These are phyloP conservation scores for Cheilosia pagana DNA, from an alignment of 2,888 invertebrate species.

Conservation along the genomic window DNA sequence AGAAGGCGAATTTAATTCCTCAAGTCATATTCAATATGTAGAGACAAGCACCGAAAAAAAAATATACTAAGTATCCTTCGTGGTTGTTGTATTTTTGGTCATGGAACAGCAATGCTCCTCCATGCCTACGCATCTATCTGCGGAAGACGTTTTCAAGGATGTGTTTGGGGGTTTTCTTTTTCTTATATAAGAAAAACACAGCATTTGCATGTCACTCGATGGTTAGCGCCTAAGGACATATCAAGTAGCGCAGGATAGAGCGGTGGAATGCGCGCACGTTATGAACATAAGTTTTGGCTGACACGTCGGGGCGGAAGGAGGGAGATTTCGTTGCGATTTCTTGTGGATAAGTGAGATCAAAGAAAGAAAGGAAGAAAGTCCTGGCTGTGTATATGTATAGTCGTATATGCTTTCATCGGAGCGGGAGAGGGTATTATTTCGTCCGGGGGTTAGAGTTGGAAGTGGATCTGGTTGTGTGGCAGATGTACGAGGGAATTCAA, in stretches of 20 bases:
- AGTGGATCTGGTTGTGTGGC: not conserved
- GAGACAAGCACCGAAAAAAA: not conserved
- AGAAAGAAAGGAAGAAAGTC: constrained; percentile 59
- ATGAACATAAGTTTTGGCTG: constrained; percentile 47
- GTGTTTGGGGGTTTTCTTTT: constrained; percentile 20
- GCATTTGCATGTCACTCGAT: constrained; percentile 72
- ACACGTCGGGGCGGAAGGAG: not conserved
- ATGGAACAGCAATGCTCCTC: constrained; percentile 20
- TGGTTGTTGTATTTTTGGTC: not conserved
- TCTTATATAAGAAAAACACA: constrained; percentile 22
- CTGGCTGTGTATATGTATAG: not conserved
- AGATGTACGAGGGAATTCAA: too few species aligned
- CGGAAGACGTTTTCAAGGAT: constrained; percentile 61
- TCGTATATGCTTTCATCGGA: not conserved
- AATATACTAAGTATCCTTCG: not conserved
- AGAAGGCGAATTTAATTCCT: not conserved
- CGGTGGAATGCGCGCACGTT: constrained; percentile 54
- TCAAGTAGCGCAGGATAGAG: constrained; percentile 54
- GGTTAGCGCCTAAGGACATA: constrained; percentile 67
- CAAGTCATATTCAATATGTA: constrained; percentile 16
- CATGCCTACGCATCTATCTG: constrained; percentile 43
- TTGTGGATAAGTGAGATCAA: constrained; percentile 52
- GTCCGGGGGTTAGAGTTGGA: not conserved
- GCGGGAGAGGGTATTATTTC: not conserved
- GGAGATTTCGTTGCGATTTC: constrained; percentile 26